phyloP scores from a whole-genome alignment of 2,113 vertebrate genomes.

The Steatornis caripensis region DNA sequence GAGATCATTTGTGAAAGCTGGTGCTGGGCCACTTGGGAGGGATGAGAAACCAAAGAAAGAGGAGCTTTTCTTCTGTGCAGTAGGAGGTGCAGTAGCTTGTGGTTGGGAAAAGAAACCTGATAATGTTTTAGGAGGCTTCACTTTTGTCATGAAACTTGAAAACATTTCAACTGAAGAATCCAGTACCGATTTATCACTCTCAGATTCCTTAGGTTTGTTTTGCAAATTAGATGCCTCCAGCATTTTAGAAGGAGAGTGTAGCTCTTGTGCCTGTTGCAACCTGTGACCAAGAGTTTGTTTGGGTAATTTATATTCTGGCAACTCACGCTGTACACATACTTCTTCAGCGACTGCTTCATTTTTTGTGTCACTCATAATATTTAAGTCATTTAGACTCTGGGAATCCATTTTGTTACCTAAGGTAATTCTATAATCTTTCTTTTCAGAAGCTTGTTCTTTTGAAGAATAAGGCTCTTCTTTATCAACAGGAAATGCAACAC shows the following conservation, averaged over 20 bases:
- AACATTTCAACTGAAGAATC: constrained; percentile 82
- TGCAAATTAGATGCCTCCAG: background rate
- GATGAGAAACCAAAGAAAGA: constrained; percentile 78
- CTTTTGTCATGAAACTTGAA: constrained; percentile 86
- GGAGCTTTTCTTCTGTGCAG: constrained; percentile 75
- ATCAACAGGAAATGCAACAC: background rate
- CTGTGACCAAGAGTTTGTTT: background rate
- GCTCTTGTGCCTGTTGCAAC: background rate
- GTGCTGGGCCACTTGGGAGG: constrained; percentile 66
- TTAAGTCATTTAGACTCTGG: background rate
- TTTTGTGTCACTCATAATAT: background rate
- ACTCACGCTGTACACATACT: background rate
- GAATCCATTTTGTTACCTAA: background rate
- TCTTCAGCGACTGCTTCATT: constrained; percentile 18
- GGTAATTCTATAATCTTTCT: background rate
- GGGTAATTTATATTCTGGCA: background rate
- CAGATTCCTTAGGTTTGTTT: constrained; percentile 54
- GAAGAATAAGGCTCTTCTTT: background rate
- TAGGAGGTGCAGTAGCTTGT: constrained; percentile 64
- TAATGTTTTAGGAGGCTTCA: constrained; percentile 81
- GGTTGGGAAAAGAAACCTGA: constrained; percentile 82
- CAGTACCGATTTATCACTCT: constrained; percentile 73
- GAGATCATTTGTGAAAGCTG: constrained; percentile 77
- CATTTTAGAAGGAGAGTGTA: background rate
- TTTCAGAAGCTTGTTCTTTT: background rate